Base-by-base conservation (phyloP, 2,113 vertebrate genomes). In the Nyctereutes procyonoides region DNA sequence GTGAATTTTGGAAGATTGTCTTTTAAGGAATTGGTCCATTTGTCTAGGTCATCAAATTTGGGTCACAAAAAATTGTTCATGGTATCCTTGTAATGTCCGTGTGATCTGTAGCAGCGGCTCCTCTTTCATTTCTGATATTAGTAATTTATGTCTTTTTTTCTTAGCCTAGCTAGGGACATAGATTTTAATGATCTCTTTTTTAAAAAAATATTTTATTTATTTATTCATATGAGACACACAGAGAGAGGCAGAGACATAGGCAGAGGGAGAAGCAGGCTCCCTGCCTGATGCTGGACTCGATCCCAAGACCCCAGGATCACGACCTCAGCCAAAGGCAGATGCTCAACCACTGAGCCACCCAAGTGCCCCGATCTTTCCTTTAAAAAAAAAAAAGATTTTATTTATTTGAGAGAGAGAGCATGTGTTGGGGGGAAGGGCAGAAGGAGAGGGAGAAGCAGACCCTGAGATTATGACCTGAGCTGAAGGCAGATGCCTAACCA, bases 81-180 rank as follows among this genome's bases (percentile, higher is more conserved):
- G 20, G 28, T 73, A 69, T 77, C 10, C 22, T 65, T 67, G 56
- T 73, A 63, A 74, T 92, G 24, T 55, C 73, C 32, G 19, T 67
- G 30, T 17, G 51, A 83, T 67, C 35, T 83, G 1, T 58, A 65
- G 10, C 53, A 43, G 48, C 81, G 63, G 17, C 28, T 28, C 16
- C 51, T 77, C 71, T 85, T 89, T 93, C 26, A 62, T 79, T 90
- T 85, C 28, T 60, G 56, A n/a, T 79, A 58, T 71, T 32, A 93
- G n/a, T 81, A 43, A 22, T 89, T 62, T 85, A n/a, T 90, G 28
- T 62, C 32, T 69, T 26, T 76, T 84, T 55, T n/a, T 71, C 35
- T 83, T 83, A 93, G 30, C 22, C 48, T 93, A 30, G 15, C 43
- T 80, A 74, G 22, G 67, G 8, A 17, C 14, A 56, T 71, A 38